These are phyloP conservation scores for Eilema griseolum DNA, from an alignment of 2,888 invertebrate species.

Conservation along the genomic window DNA sequence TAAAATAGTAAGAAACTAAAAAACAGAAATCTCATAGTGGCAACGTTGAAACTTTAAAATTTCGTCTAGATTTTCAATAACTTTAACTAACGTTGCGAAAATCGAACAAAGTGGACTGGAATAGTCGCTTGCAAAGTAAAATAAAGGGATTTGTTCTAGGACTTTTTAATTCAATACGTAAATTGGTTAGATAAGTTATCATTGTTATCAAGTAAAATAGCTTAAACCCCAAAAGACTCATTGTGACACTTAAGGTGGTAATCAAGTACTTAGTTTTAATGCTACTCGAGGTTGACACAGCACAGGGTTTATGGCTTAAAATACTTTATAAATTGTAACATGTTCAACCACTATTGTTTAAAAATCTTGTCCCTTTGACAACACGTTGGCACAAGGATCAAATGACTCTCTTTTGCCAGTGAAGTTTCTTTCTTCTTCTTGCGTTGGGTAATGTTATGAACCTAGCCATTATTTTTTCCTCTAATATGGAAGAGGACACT, in stretches of 20 bases:
- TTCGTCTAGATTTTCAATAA: constrained; percentile 41
- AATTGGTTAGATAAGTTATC: constrained; percentile 29
- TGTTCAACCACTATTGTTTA: not conserved
- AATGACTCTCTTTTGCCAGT: not conserved
- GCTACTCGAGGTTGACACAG: constrained; percentile 22
- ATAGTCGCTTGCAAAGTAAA: constrained; percentile 4
- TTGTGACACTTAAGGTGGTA: constrained; percentile 37
- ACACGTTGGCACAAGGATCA: too few species aligned
- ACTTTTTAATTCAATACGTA: constrained; percentile 21
- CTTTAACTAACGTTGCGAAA: constrained; percentile 25
- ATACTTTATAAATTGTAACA: constrained; percentile 3
- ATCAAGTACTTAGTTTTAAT: constrained; percentile 42
- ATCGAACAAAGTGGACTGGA: constrained; percentile 14
- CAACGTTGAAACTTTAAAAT: constrained; percentile 19
- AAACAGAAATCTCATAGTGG: constrained; percentile 16
- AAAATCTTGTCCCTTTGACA: not conserved
- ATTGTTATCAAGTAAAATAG: constrained; percentile 31
- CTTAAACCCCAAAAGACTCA: constrained; percentile 37
- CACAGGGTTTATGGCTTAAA: constrained; percentile 5
- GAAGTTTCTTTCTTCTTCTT: not conserved
- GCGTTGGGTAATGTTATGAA: not conserved
- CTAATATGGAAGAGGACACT: not conserved
- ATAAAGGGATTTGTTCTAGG: constrained; percentile 20
- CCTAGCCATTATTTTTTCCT: not conserved
- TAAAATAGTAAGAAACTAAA: constrained; percentile 24